phyloP scores from a whole-genome alignment of 2,888 invertebrate genomes.

The Epinotia brunnichana region DNA sequence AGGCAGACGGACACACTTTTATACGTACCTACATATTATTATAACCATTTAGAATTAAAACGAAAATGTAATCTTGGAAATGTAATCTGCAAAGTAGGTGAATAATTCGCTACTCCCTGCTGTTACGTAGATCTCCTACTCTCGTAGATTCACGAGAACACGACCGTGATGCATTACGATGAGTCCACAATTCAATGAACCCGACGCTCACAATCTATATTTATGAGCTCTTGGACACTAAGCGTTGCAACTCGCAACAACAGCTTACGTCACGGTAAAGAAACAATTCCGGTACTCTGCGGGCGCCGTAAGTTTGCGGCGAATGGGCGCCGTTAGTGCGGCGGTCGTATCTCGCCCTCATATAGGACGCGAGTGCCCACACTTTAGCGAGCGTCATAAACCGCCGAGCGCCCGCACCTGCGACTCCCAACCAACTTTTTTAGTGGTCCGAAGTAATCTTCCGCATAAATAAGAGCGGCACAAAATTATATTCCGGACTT shows the following conservation, averaged over 20 bases:
- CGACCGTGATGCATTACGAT: constrained; percentile 17
- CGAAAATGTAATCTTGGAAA: no score
- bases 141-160: no score
- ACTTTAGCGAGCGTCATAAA: constrained; percentile 32
- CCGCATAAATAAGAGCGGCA: constrained; percentile 5
- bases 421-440: constrained; percentile 13
- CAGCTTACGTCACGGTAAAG: neutral
- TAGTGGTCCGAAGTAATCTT: constrained; percentile 25
- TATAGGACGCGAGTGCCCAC: constrained; percentile 15
- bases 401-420: constrained; percentile 25
- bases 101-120: no score
- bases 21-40: no score
- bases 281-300: neutral
- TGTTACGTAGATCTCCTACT: neutral
- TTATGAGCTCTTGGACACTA: constrained; percentile 17
- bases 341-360: neutral
- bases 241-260: neutral
- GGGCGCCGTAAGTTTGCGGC: constrained; percentile 1
- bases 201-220: constrained; percentile 16
- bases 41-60: no score
- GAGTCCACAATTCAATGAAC: constrained; percentile 17
- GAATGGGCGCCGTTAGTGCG: neutral
- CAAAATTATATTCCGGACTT: constrained; percentile 34
- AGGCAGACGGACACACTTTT: no score
- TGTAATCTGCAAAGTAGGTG: no score